Base-by-base conservation (phyloP, 2,797 vertebrate genomes). In the Sebastes elongatus region DNA sequence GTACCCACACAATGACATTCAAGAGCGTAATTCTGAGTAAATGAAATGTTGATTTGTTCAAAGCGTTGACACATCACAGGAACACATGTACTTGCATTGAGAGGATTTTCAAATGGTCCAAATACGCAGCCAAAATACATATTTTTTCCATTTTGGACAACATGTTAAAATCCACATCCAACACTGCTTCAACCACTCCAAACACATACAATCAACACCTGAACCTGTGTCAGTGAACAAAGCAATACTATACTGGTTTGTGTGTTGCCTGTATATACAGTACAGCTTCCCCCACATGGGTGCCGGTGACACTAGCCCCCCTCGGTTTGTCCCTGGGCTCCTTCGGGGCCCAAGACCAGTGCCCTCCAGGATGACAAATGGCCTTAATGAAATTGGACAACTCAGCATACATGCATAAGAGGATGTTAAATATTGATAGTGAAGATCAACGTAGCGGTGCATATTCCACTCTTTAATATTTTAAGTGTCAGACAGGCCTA, bases 341-440 rank as follows among this genome's bases (percentile, higher is more conserved):
- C 94, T 71, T 13, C 28, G 86, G 96, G 96, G 95, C 96, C 96
- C 95, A 96, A 93, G 93, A 95, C 93, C 97, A 92, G 93, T 96
- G 97, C 97, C 80, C 92, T 84, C 95, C 96, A 95, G 95, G 95
- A 96, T 99, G 97, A 98, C 96, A 97, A 97, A 97, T 96, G 97
- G 96, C 95, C 97, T 96, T 98, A 99, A 99, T 98, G 97, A 98
- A 97, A 97, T 97, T 97, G 97, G 98, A 99, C 97, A 98, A 97
- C 96, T 96, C 96, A 95, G 97, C 97, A 97, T 97, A 97, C 96
- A 98, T 97, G 97, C 97, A 98, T 98, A 98, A 98, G 97, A 98
- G 96, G 95, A 93, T 95, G 97, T 99, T 98, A 98, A 98, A 99
- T 99, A 99, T 99, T 99, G 97, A 99, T 99, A 97, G 96, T 95